These are phyloP conservation scores for Aphyosemion australe DNA, from an alignment of 2,113 vertebrate species.

Conservation along the genomic window DNA sequence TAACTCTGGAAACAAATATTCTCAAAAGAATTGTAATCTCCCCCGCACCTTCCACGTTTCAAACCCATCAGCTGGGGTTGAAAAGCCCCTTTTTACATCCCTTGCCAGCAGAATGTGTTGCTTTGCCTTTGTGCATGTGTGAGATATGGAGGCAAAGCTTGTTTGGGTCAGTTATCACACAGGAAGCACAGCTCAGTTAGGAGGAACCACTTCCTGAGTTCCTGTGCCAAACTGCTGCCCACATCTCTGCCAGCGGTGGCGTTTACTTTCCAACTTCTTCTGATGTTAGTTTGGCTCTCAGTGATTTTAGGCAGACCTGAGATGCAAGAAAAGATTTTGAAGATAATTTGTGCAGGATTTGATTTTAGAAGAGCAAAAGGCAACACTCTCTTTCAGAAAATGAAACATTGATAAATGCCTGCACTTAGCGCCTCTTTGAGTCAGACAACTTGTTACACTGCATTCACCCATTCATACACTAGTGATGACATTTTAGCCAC, in stretches of 20 bases:
- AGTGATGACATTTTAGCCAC: too few species aligned
- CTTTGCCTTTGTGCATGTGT: conserved; percentile 25
- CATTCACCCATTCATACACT: too few species aligned
- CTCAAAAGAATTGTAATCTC: conserved; percentile 22
- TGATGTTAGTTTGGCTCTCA: conserved; percentile 34
- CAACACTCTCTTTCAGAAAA: neutral
- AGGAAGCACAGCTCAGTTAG: conserved; percentile 76
- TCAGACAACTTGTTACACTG: too few species aligned
- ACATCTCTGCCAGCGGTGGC: conserved; percentile 51
- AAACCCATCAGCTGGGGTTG: conserved; percentile 18
- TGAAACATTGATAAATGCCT: too few species aligned
- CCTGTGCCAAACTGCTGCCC: conserved; percentile 57
- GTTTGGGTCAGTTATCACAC: conserved; percentile 74
- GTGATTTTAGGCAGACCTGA: conserved; percentile 9
- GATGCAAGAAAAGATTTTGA: neutral
- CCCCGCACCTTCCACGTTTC: conserved; percentile 7
- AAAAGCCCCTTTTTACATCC: neutral
- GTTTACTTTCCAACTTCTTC: conserved; percentile 44
- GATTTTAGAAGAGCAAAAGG: neutral
- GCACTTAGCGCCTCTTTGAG: too few species aligned
- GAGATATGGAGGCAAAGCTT: conserved; percentile 38
- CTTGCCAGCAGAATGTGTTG: conserved; percentile 10
- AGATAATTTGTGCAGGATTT: neutral
- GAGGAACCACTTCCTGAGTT: conserved; percentile 71
- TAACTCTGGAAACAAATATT: conserved; percentile 6